Base-by-base conservation (phyloP, 1,140 invertebrate species). In the Drosophila asahinai region DNA sequence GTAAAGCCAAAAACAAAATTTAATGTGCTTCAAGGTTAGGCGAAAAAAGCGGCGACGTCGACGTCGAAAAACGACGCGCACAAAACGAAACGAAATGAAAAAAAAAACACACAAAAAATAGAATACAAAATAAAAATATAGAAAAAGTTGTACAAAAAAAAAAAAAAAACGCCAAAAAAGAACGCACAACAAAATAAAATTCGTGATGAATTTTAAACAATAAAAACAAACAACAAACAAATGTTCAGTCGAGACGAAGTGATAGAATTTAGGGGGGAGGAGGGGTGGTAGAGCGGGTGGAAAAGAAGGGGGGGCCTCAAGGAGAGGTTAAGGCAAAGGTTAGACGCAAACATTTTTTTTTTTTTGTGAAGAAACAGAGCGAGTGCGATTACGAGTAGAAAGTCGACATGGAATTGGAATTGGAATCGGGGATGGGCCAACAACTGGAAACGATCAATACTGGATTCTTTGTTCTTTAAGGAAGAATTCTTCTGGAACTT, bases 181-280 rank as follows among this genome's bases (percentile, higher is more conserved):
- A 84, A 77, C 77, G 70, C 61, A 86, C 80, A 86, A 72, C 68
- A 74, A 87, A 89, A 87, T 87, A 81, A 87, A 83, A 87, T 79
- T 87, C 84, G 83, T 87, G 83, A 87, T 87, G 83, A 89, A 84
- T 87, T 89, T 83, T 87, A 84, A 84, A 89, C 73, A 83, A 87
- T 84, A 84, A 89, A 89, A 75, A 84, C 81, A 78, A 63, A 72
- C 76, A 84, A 78, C 78, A 78, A 78, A 66, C 60, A 81, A 83
- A 68, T 78, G 59, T 67, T 76, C 65, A 48, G 51, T n/a, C 33
- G 33, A 59, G 12, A 51, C 17, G 22, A 27, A 33, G 52, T 40
- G 47, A 73, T 72, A 59, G 54, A 27, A 38, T 11, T 45, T 36
- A 30, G 36, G 8, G 17, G 6, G 9, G 14, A 2, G n/a, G 12